These are phyloP conservation scores for Antheraea pernyi DNA, from an alignment of 1,140 invertebrate species.

Conservation along the genomic window DNA sequence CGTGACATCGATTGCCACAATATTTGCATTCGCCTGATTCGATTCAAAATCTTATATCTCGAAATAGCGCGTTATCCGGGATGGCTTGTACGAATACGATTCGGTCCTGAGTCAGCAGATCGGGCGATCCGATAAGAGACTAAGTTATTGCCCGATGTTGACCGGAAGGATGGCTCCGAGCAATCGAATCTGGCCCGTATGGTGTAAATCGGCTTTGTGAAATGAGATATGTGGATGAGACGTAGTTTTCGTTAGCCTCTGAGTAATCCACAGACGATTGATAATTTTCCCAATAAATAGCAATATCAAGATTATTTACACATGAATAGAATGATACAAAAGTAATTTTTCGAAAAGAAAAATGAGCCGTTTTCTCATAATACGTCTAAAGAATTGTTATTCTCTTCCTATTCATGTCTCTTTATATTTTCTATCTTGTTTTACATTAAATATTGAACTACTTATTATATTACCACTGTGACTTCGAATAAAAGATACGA, in stretches of 20 bases:
- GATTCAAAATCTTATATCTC: slow-evolving; percentile 25
- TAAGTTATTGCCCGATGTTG: slow-evolving; percentile 55
- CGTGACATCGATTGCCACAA: slow-evolving; percentile 2
- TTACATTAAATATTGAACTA: no score
- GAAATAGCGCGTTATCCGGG: slow-evolving; percentile 32
- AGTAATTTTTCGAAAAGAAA: neutral
- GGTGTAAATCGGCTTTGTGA: slow-evolving; percentile 30
- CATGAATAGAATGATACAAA: neutral
- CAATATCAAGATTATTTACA: neutral
- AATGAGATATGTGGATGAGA: slow-evolving; percentile 17
- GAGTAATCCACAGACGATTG: neutral
- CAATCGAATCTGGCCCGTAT: slow-evolving; percentile 27
- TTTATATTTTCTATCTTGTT: no score
- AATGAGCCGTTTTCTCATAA: no score
- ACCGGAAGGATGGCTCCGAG: slow-evolving; percentile 29
- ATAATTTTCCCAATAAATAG: slow-evolving; percentile 7
- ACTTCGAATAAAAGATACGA: no score
- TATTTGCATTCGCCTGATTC: slow-evolving; percentile 33
- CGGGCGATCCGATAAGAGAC: slow-evolving; percentile 50
- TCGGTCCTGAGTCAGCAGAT: slow-evolving; percentile 47
- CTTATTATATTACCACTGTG: no score
- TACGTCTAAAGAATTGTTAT: no score
- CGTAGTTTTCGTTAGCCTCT: neutral
- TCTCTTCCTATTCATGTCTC: no score
- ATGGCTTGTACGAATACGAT: slow-evolving; percentile 35